These are phyloP conservation scores for Eupithecia pulchellata DNA, from an alignment of 2,888 invertebrate species.

Conservation along the genomic window DNA sequence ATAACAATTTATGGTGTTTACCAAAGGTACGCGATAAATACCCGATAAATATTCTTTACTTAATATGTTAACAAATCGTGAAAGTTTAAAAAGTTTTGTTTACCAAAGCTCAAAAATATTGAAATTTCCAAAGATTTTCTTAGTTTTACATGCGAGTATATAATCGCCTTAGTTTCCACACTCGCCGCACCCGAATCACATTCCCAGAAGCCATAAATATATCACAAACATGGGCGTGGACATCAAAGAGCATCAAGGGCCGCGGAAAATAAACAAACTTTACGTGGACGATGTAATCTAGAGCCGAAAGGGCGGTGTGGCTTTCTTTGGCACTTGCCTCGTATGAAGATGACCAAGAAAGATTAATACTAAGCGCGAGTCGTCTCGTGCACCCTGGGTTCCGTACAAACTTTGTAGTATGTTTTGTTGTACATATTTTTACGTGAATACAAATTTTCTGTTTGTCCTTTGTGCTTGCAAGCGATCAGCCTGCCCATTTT, in stretches of 20 bases:
- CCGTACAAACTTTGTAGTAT: too few relatives aligned
- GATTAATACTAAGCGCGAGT: not conserved
- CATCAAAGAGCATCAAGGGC: slow-evolving; percentile 53
- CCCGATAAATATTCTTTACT: too few relatives aligned
- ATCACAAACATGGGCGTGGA: slow-evolving; percentile 56
- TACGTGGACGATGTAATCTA: not conserved
- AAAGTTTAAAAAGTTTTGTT: too few relatives aligned
- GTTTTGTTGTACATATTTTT: not conserved
- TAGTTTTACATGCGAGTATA: too few relatives aligned
- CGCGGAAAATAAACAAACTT: slow-evolving; percentile 41
- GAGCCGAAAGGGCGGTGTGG: not conserved
- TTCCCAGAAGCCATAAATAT: slow-evolving; percentile 55
- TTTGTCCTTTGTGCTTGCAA: too few relatives aligned
- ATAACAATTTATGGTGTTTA: too few relatives aligned
- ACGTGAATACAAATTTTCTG: not conserved
- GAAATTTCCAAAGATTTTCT: too few relatives aligned
- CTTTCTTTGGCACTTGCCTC: slow-evolving; percentile 2
- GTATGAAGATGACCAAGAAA: not conserved
- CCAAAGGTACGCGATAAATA: too few relatives aligned
- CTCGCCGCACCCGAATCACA: slow-evolving; percentile 35
- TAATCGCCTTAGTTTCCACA: not conserved
- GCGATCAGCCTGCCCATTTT: too few relatives aligned
- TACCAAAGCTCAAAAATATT: too few relatives aligned
- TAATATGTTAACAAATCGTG: too few relatives aligned
- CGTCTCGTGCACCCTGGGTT: not conserved